Base-by-base conservation (phyloP, 2,888 invertebrate species). In the Netelia melanura region DNA sequence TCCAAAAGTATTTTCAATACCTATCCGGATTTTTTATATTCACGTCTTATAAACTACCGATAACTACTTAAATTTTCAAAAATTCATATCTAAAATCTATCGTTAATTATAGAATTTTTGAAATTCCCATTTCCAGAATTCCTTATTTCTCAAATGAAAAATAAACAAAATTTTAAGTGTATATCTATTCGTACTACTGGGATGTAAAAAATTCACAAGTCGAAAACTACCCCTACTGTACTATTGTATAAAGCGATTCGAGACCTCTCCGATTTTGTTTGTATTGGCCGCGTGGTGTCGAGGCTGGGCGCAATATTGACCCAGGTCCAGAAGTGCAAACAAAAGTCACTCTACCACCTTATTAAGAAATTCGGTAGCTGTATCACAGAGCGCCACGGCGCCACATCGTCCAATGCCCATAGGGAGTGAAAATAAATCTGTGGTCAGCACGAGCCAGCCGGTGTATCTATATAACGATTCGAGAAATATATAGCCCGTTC, bases 301-400 rank as follows among this genome's bases (percentile, higher is more conserved):
- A 71, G 70, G n/a, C 52, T 67, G 43, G 65, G 61, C 80, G 74
- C 87, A 81, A 87, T 87, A 89, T 88, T 85, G 86, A 84, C 86
- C 85, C 70, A 78, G 76, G 76, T 79, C 71, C 80, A 78, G 79
- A 87, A 86, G 86, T 87, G 83, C 83, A 87, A 89, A 88, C 87
- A 87, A 87, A 86, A 85, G 72, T 44, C 43, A 83, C 81, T 81
- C 62, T 81, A 81, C 76, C 70, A 87, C 85, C 88, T 89, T 89
- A 89, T 89, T 87, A 87, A 87, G 86, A 86, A 89, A 89, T 88
- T 89, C 86, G 85, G 87, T 83, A 84, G 80, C 83, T 67, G 72
- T 74, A 72, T 67, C 77, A 67, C 44, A 76, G 54, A 68, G 67
- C 44, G 80, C 75, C 79, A 80, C 75, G n/a, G 43, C 56, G 10